Evolutionary conservation across 2,113 vertebrate genomes (phyloP), one percentile per base, ranked within the genome.

Genomic region (rabbit (Oryctolagus cuniculus)): DNA sequence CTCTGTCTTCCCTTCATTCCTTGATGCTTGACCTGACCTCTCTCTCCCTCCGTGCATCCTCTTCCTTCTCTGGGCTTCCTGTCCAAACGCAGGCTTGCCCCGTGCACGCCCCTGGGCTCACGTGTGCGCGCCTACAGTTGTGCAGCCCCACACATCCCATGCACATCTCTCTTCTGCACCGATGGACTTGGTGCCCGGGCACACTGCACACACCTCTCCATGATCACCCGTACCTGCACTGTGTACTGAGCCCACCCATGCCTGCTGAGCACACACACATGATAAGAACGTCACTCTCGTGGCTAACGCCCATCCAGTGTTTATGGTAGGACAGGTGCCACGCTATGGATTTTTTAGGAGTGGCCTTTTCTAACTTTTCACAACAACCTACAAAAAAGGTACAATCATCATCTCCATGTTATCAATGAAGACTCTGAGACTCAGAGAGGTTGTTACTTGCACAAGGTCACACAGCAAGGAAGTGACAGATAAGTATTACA

Each of bases 131-230:
- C 66, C 49, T 49, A 17, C 19, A 2, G 25, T 12, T 13, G 2
- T 7, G 34, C 31, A 49, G 36, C 9, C 38, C 8, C 44, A 2
- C 2, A 10, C 19, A 10, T 19, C 53, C 70, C 53, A 2, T 0
- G 1, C 24, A 9, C 12, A 0, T 0, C 12, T n/a, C 67, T 27
- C 25, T 25, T 64, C 34, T 58, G 69, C n/a, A 58, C 66, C 53
- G 2, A 16, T 0, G 29, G 53, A 19, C 24, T 64, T 6, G 5
- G 31, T 11, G 5, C 10, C 19, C 17, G 10, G 19, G 36, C 61
- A 9, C 31, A 10, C 24, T n/a, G 70, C 77, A 13, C 19, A 70
- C 27, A 74, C 66, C 24, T 6, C 49, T 38, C 44, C 64, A 61
- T 15, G 3, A 9, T 61, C 27, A 36, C 6, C 36, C 53, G 6